These are phyloP conservation scores for Acrocephalus arundinaceus DNA, from an alignment of 2,113 vertebrate genomes.

Conservation along the genomic window DNA sequence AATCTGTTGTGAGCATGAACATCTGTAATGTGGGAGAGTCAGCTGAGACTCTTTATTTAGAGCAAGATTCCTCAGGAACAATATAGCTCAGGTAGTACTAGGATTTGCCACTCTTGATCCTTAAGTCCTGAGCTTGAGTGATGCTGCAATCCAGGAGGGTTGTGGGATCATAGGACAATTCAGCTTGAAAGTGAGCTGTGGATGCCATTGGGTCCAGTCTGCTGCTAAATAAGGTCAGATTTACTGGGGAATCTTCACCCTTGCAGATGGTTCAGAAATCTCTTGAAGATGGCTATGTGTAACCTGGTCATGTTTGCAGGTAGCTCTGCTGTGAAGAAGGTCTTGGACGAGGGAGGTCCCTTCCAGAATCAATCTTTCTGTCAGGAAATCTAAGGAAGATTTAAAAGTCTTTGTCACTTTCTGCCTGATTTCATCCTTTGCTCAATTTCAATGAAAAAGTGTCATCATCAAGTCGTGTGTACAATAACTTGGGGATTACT, in stretches of 20 bases:
- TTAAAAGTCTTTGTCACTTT: neutral
- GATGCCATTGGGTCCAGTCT: too few species aligned
- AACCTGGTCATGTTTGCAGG: neutral
- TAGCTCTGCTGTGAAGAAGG: neutral
- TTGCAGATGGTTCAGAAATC: neutral
- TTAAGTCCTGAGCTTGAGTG: too few species aligned
- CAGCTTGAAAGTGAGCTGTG: too few species aligned
- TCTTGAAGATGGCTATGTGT: neutral
- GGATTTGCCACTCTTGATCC: neutral
- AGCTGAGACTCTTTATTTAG: neutral
- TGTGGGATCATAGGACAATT: too few species aligned
- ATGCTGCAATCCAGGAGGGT: too few species aligned
- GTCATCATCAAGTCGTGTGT: neutral
- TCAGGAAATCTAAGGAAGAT: neutral
- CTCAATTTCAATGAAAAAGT: neutral
- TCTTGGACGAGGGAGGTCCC: neutral
- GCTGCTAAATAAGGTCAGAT: neutral
- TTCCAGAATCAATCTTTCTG: neutral
- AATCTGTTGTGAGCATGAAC: fast-evolving
- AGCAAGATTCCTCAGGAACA: too few species aligned
- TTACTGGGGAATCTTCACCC: neutral
- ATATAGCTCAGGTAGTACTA: too few species aligned
- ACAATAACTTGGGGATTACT: neutral
- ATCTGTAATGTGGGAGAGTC: neutral
- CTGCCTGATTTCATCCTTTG: neutral